phyloP scores from a whole-genome alignment of 2,888 invertebrate genomes.

The Miltochrista miniata region DNA sequence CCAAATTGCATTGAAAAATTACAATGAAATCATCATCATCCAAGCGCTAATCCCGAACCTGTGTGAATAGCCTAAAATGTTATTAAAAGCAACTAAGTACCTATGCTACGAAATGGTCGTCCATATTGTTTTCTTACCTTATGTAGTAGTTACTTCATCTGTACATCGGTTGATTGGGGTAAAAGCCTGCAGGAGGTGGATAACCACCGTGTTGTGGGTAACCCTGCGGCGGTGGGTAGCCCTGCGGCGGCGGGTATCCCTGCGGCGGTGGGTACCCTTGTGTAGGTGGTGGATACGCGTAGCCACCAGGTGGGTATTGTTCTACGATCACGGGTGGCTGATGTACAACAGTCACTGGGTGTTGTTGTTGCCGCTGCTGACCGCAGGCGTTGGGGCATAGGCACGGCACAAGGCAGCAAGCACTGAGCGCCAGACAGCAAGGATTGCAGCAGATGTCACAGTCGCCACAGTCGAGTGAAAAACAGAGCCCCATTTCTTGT shows the following conservation, averaged over 20 bases:
- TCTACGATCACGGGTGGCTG: conserved; percentile 62
- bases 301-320: conserved; percentile 54
- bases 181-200: conserved; percentile 28
- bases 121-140: conserved; percentile 52
- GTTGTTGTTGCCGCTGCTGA: conserved; percentile 60
- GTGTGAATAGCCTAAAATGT: conserved; percentile 1
- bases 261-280: conserved; percentile 56
- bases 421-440: conserved; percentile 71
- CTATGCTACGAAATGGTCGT: conserved; percentile 40
- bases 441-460: conserved; percentile 72
- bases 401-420: conserved; percentile 74
- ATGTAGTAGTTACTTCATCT: conserved; percentile 52
- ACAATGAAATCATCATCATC: not conserved
- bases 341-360: conserved; percentile 62
- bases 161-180: conserved; percentile 43
- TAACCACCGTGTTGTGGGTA: conserved; percentile 38
- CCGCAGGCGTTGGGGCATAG: conserved; percentile 77
- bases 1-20: too few relatives aligned
- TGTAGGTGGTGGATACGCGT: conserved; percentile 56
- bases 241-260: conserved; percentile 42
- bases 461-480: conserved; percentile 73
- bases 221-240: conserved; percentile 40
- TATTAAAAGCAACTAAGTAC: conserved; percentile 1
- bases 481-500: conserved; percentile 69
- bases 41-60: not conserved